Percentiles rank a stretch among this genome's conserved stretches.
Conservation (phyloP, 2,797 vertebrate species). For the Eremophila alpestris region DNA sequence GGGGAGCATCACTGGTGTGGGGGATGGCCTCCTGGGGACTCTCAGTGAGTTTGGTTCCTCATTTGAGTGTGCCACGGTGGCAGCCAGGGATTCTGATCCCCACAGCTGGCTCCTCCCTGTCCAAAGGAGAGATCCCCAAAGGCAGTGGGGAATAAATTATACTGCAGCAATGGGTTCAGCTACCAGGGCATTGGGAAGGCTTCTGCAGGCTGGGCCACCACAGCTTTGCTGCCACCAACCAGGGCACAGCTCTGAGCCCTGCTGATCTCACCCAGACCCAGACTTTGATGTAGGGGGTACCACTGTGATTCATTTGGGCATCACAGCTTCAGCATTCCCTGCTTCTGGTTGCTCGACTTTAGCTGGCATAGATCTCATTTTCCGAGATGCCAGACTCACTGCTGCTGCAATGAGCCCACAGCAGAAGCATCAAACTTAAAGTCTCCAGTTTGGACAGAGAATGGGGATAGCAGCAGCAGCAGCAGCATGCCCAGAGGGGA, state of each 20-base stretch:
- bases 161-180: neutral
- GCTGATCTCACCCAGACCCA: neutral
- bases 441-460: neutral
- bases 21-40: neutral
- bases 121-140: neutral
- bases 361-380: neutral
- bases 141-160: neutral
- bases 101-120: neutral
- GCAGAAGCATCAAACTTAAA: neutral
- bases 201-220: neutral
- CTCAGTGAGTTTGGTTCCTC: neutral
- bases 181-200: neutral
- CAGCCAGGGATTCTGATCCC: neutral
- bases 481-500: constrained; percentile 6
- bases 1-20: rapidly evolving
- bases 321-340: neutral
- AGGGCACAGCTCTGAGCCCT: neutral
- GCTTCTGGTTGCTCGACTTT: neutral
- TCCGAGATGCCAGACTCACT: neutral
- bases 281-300: no score
- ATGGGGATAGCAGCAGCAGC: neutral
- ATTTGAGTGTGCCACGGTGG: neutral
- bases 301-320: neutral
- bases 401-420: neutral
- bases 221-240: neutral